phyloP scores from a whole-genome alignment of 2,888 invertebrate genomes.

The Anthrax anthrax region DNA sequence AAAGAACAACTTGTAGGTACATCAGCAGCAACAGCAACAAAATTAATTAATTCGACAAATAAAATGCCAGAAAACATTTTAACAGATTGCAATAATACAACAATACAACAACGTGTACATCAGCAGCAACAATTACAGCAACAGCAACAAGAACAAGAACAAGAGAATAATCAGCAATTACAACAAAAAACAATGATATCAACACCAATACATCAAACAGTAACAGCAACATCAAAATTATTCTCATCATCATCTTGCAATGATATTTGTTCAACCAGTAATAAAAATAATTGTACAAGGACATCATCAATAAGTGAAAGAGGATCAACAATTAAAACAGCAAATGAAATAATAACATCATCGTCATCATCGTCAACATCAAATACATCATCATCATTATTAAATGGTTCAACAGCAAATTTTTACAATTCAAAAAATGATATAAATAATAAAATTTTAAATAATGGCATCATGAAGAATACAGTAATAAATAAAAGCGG shows the following conservation, averaged over 20 bases:
- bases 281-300: neutral
- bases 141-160: neutral
- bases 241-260: neutral
- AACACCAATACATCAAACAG: neutral
- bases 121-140: neutral
- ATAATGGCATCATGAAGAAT: conserved; percentile 4
- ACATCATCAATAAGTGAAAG: neutral
- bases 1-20: conserved; percentile 20
- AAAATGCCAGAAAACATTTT: neutral
- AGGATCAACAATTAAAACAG: neutral
- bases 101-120: neutral
- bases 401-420: neutral
- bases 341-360: neutral
- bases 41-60: neutral
- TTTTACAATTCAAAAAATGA: neutral
- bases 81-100: neutral
- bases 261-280: neutral
- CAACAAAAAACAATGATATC: too few species aligned
- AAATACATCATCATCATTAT: neutral
- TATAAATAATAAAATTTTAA: neutral
- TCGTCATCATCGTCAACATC: neutral
- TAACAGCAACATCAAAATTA: neutral
- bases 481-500: neutral
- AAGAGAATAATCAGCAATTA: too few species aligned
- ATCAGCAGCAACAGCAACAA: conserved; percentile 14